Evolutionary conservation across 2,888 invertebrate genomes (phyloP).

Genomic region (Oxycera nigricornis): DNA sequence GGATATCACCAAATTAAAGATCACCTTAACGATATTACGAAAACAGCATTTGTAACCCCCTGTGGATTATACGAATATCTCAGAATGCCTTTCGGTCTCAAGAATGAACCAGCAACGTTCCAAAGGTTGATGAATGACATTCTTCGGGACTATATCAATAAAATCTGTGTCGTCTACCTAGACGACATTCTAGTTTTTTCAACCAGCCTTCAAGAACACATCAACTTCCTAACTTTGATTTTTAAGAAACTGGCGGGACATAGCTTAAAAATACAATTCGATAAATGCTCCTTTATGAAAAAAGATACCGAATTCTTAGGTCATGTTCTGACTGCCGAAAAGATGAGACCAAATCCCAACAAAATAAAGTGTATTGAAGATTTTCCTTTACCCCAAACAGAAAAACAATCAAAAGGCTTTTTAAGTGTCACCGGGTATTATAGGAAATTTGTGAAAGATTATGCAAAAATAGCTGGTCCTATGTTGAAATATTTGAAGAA

Average conservation of each 20-base stretch:
- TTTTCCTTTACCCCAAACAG: not conserved
- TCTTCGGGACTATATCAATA: no score
- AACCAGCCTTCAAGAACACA: no score
- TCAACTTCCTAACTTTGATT: not conserved
- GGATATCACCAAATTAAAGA: not conserved
- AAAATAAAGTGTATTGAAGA: not conserved
- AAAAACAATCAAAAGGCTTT: conserved; percentile 7
- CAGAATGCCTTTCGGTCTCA: no score
- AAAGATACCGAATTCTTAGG: not conserved
- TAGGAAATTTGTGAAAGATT: not conserved
- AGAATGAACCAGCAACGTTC: no score
- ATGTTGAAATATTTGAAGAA: no score
- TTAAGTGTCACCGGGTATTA: not conserved
- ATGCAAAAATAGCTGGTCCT: not conserved
- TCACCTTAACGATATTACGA: no score
- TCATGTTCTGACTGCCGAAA: not conserved
- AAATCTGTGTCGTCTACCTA: no score
- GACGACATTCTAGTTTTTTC: no score
- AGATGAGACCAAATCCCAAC: conserved; percentile 3
- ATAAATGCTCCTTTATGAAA: conserved; percentile 31
- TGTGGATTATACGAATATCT: no score
- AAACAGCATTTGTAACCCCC: no score
- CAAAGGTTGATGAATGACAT: no score
- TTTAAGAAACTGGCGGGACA: not conserved
- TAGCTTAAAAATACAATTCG: not conserved